Evolutionary conservation across 2,888 invertebrate species (phyloP).

Genomic region (Drosophila heteroneura): DNA sequence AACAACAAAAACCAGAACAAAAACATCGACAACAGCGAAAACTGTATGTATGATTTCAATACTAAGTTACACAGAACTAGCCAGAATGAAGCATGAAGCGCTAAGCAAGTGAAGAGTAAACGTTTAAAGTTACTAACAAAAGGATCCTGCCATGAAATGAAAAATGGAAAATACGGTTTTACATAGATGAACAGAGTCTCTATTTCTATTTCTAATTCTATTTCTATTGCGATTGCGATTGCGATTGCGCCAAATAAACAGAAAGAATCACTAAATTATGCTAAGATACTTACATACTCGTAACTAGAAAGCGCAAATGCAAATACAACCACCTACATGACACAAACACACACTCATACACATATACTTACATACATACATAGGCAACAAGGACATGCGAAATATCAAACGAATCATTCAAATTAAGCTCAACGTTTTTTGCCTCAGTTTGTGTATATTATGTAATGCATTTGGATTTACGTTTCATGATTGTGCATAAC

Average conservation of each 20-base stretch:
- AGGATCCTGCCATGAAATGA: conserved; percentile 79
- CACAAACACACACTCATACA: conserved; percentile 2
- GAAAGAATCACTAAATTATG: conserved; percentile 39
- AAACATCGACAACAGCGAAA: conserved; percentile 1
- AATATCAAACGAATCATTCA: conserved; percentile 20
- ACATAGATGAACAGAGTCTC: conserved; percentile 44
- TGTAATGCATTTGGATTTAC: conserved; percentile 41
- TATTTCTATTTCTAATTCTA: conserved; percentile 29
- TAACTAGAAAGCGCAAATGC: conserved; percentile 22
- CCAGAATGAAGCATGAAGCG: conserved; percentile 41
- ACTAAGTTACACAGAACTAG: conserved; percentile 33
- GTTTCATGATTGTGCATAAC: conserved; percentile 35
- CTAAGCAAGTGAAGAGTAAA: conserved; percentile 61
- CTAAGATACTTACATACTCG: conserved; percentile 39
- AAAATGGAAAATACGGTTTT: conserved; percentile 78
- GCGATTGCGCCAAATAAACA: conserved; percentile 12
- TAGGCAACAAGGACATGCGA: conserved; percentile 26
- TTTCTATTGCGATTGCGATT: conserved; percentile 28
- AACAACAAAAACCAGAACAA: conserved; percentile 22
- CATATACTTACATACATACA: background rate
- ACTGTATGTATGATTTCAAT: conserved; percentile 23
- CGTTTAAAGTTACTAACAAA: conserved; percentile 79
- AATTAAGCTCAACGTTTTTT: conserved; percentile 38
- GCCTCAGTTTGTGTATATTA: conserved; percentile 41
- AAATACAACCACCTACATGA: conserved; percentile 48